These are phyloP conservation scores for Laterallus jamaicensis DNA, from an alignment of 2,113 vertebrate genomes.

Conservation along the genomic window DNA sequence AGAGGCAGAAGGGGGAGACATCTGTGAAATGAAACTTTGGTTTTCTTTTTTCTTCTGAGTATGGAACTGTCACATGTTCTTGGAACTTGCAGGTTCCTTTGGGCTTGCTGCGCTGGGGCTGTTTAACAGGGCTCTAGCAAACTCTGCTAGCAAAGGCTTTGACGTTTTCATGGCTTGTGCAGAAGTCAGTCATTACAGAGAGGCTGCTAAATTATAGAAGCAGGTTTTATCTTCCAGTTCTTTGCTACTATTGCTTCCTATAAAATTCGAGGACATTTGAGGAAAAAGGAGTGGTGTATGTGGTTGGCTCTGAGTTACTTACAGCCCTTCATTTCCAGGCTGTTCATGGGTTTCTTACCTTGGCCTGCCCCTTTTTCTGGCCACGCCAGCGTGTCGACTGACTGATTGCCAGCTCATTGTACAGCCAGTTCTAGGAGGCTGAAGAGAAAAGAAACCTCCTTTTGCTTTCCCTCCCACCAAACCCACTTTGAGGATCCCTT, in stretches of 20 bases:
- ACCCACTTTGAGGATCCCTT: background rate
- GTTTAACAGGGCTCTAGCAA: background rate
- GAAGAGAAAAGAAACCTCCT: background rate
- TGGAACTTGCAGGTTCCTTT: background rate
- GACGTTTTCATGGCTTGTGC: background rate
- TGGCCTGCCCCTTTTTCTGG: background rate
- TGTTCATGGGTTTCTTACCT: background rate
- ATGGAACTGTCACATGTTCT: background rate
- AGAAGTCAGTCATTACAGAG: background rate
- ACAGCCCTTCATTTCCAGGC: background rate
- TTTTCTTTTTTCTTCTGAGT: background rate
- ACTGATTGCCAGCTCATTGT: background rate
- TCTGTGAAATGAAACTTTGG: background rate
- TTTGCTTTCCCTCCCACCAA: background rate
- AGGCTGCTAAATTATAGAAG: conserved; percentile 34
- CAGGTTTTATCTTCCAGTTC: conserved; percentile 12
- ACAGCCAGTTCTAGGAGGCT: background rate
- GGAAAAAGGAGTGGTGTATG: background rate
- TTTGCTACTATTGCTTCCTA: background rate
- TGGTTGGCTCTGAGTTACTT: background rate
- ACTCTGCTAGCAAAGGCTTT: background rate
- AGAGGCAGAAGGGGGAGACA: background rate
- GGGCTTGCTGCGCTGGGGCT: background rate
- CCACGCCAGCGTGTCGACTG: background rate
- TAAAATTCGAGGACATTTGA: background rate